Percentiles rank a stretch among this genome's conserved stretches.
These are phyloP conservation scores for Microplitis demolitor DNA, from an alignment of 1,140 invertebrate species.

Conservation along the genomic window DNA sequence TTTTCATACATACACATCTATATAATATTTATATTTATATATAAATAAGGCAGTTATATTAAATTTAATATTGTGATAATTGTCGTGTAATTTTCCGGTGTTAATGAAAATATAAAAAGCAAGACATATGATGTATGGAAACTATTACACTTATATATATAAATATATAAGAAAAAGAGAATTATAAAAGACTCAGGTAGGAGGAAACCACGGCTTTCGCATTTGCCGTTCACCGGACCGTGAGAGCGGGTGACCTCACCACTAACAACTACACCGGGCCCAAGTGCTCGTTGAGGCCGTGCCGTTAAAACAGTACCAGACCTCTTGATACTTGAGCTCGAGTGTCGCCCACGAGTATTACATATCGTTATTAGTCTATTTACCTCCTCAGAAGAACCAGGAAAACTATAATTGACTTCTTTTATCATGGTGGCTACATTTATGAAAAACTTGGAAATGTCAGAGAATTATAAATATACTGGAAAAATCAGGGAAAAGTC, in stretches of 20 bases:
- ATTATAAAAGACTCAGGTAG: constrained; percentile 16
- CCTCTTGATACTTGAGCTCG: constrained; percentile 23
- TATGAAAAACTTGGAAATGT: too few relatives aligned
- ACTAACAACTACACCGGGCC: constrained; percentile 5
- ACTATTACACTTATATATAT: not conserved
- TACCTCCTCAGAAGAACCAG: constrained; percentile 5
- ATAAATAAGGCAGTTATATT: not conserved
- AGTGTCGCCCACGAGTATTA: constrained; percentile 37
- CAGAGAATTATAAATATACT: too few relatives aligned
- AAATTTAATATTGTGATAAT: too few relatives aligned
- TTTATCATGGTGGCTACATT: too few relatives aligned
- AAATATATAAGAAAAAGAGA: not conserved
- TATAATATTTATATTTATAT: not conserved
- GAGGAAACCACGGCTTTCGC: constrained; percentile 32
- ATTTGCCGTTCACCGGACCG: constrained; percentile 41
- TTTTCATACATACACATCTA: not conserved
- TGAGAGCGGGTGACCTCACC: constrained; percentile 48
- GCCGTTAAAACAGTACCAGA: constrained; percentile 40
- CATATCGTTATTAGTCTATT: constrained; percentile 34
- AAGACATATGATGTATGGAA: not conserved
- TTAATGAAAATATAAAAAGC: not conserved
- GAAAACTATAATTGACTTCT: constrained; percentile 25
- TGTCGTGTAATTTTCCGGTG: too few relatives aligned
- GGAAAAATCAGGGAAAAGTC: too few relatives aligned
- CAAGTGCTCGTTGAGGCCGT: constrained; percentile 45